Evolutionary conservation across 2,113 vertebrate genomes (phyloP).

Genomic region (Bambusicola thoracicus): DNA sequence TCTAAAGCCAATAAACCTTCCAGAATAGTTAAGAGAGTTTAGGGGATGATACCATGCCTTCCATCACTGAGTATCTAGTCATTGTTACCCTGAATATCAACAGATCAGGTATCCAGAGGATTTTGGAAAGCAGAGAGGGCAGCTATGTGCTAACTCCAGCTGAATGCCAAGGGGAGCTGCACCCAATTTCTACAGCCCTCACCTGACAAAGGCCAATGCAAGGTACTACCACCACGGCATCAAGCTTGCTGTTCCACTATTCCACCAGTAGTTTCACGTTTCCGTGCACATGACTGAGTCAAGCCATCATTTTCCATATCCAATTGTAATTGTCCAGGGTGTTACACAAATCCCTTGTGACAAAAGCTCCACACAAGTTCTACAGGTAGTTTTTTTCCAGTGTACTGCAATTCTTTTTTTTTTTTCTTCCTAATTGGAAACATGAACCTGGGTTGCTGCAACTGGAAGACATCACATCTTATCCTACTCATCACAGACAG

Average conservation of each 20-base stretch:
- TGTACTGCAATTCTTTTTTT: neutral
- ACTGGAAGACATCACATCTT: neutral
- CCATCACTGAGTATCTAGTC: neutral
- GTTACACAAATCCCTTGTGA: neutral
- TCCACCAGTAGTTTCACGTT: neutral
- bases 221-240: neutral
- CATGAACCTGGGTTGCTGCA: neutral
- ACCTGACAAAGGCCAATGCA: neutral
- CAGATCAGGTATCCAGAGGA: neutral
- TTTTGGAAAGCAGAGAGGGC: slow-evolving; percentile 19
- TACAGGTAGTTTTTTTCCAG: neutral
- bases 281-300: neutral
- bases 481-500: neutral
- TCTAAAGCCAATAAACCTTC: neutral
- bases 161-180: slow-evolving; percentile 11
- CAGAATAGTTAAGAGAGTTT: neutral
- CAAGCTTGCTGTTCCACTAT: neutral
- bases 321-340: neutral
- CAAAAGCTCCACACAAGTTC: neutral
- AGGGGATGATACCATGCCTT: neutral
- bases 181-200: neutral
- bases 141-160: neutral
- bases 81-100: neutral
- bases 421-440: neutral
- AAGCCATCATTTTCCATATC: neutral